Evolutionary conservation across 2,113 vertebrate species (phyloP), one percentile per base, ranked within the genome.

Genomic region (Limanda limanda): DNA sequence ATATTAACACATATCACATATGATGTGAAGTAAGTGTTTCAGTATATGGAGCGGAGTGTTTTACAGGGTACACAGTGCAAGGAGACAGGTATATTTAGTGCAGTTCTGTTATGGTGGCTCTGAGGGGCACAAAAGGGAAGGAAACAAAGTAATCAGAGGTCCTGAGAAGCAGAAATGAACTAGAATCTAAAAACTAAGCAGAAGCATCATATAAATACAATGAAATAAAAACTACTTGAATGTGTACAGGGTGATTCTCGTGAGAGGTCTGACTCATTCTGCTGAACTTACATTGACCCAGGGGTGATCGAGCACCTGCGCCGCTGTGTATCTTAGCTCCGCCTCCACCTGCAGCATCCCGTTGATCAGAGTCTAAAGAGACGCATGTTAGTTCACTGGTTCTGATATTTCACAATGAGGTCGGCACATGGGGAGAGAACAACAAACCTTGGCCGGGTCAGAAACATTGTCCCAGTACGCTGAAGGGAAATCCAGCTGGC

Each of bases 381-480:
- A 11, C 25, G 27, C 42, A 55, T 17, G 20, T 52, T 42, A 42
- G 8, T 13, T 20, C 20, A 62, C 17, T n/a, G 25, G 54, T 60
- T 64, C n/a, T 27, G n/a, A 14, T 18, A 15, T 18, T 48, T 6
- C 14, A 21, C 18, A 11, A 20, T 9, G 20, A n/a, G 18, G 18
- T 0, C 2, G 20, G 51, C 25, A 64, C 58, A 0, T 57, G 0
- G 1, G 18, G 18, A 55, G 37, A 10, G 37, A 40, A 40, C 27
- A 76, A 31, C 86, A 42, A 48, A 98, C 98, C 96, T 98, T 99
- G 66, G 98, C 98, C 9, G 95, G 94, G 48, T 96, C 96, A 12
- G 98, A 99, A 71, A 99, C 93, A 0, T 96, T 96, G 88, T 99
- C 98, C 98, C 98, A 99, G 75, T 97, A 96, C 0, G 97, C 96